phyloP scores from a whole-genome alignment of 2,797 vertebrate species.

The Denticeps clupeoides region DNA sequence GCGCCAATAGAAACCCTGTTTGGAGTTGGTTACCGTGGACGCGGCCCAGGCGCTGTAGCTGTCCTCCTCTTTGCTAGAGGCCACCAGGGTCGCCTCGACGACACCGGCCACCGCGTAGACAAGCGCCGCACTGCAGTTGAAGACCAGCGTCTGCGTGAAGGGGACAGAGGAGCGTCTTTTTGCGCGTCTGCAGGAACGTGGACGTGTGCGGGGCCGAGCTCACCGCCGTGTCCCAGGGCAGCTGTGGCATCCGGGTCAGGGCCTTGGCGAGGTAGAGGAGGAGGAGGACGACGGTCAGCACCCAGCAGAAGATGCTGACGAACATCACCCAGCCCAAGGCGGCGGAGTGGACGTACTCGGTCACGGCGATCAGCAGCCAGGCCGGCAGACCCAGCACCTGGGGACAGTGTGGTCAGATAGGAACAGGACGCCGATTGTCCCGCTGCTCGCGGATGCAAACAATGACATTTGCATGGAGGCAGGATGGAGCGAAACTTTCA shows the following conservation, averaged over 20 bases:
- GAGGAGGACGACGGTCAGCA: slow-evolving; percentile 69
- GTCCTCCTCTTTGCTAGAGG: slow-evolving; percentile 45
- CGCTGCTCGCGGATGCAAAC: no score
- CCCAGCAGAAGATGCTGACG: slow-evolving; percentile 75
- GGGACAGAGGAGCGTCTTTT: neutral
- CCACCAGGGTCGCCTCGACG: slow-evolving; percentile 60
- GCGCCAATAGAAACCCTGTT: neutral
- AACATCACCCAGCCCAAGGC: slow-evolving; percentile 78
- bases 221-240: slow-evolving; percentile 69
- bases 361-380: slow-evolving; percentile 68
- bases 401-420: no score
- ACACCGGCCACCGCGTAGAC: slow-evolving; percentile 67
- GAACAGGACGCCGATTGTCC: no score
- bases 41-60: slow-evolving; percentile 74
- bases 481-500: no score
- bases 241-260: slow-evolving; percentile 64
- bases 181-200: no score
- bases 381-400: slow-evolving; percentile 68
- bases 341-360: slow-evolving; percentile 67
- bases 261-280: slow-evolving; percentile 68
- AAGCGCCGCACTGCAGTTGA: slow-evolving; percentile 63
- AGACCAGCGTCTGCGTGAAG: slow-evolving; percentile 55
- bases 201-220: slow-evolving; percentile 14
- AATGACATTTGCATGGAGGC: no score
- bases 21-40: slow-evolving; percentile 51